Conservation (phyloP, 2,888 invertebrate genomes). For the Hololepta plana region DNA sequence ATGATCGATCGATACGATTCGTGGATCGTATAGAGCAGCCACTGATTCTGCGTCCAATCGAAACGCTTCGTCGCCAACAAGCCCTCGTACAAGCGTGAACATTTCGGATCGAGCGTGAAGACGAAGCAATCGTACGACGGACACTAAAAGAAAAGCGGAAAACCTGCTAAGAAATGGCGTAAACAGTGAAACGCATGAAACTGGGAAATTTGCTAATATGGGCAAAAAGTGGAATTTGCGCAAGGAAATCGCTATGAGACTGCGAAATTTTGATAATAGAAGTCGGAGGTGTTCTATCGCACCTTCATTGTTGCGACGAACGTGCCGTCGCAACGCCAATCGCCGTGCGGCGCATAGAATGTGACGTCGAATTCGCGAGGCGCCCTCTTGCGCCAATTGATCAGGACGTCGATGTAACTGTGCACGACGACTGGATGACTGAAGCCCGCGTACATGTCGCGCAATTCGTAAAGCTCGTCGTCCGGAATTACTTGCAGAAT, state of each 20-base stretch:
- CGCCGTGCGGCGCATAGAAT: constrained; percentile 28
- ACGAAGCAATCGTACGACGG: constrained; percentile 13
- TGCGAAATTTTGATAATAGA: too few species aligned
- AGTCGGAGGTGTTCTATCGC: too few species aligned
- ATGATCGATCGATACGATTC: too few species aligned
- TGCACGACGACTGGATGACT: constrained; percentile 23
- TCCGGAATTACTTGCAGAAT: constrained; percentile 16
- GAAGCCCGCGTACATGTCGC: constrained; percentile 16
- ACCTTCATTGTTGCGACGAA: constrained; percentile 15
- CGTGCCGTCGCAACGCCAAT: constrained; percentile 22
- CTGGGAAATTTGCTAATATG: too few species aligned
- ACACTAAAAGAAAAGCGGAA: constrained; percentile 10
- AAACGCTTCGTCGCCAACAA: constrained; percentile 16
- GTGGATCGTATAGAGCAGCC: too few species aligned
- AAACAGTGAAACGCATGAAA: too few species aligned
- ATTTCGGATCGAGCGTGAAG: constrained; percentile 16
- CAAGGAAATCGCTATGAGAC: too few species aligned
- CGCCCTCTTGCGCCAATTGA: constrained; percentile 17
- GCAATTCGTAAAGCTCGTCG: constrained; percentile 16
- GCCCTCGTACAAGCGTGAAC: constrained; percentile 12
- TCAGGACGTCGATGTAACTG: constrained; percentile 24
- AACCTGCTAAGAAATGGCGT: too few species aligned
- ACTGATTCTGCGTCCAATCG: too few species aligned
- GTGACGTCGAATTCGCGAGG: constrained; percentile 15
- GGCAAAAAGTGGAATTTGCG: too few species aligned